A percentile compares a stretch with the other conserved stretches of the same genome.
Conservation (phyloP, 2,888 invertebrate species). For the Bedellia somnulentella region DNA sequence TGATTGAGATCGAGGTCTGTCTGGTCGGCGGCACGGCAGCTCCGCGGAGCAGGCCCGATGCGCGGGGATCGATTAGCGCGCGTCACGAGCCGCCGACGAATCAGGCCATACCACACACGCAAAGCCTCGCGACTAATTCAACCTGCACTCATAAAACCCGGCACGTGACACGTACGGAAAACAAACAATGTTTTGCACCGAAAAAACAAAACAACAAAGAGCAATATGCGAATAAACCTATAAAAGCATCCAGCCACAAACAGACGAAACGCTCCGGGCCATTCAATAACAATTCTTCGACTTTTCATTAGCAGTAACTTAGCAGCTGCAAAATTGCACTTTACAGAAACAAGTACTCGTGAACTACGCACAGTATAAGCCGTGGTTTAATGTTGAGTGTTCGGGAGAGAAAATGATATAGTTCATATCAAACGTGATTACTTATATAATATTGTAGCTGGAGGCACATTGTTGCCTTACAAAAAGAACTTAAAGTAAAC, state of each 20-base stretch:
- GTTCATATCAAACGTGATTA: too few species aligned
- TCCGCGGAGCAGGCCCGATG: slow-evolving; percentile 21
- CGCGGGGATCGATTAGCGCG: slow-evolving; percentile 30
- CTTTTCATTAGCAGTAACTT: slow-evolving; percentile 50
- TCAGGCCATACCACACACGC: slow-evolving; percentile 13
- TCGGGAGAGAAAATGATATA: too few species aligned
- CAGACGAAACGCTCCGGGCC: slow-evolving; percentile 18
- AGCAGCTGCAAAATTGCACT: slow-evolving; percentile 20
- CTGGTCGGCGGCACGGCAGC: slow-evolving; percentile 31
- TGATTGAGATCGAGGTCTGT: slow-evolving; percentile 47
- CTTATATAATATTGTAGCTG: too few species aligned
- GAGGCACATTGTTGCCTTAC: too few species aligned
- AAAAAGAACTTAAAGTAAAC: background rate
- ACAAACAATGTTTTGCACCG: slow-evolving; percentile 3
- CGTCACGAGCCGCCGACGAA: slow-evolving; percentile 22
- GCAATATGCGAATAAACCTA: too few species aligned
- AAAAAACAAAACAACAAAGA: too few species aligned
- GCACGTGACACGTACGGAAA: slow-evolving; percentile 4
- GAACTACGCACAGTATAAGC: too few species aligned
- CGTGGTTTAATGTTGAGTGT: too few species aligned
- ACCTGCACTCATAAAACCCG: slow-evolving; percentile 7
- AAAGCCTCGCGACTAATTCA: slow-evolving; percentile 10
- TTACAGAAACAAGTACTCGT: slow-evolving; percentile 14
- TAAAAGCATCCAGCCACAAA: too few species aligned
- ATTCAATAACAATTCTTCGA: slow-evolving; percentile 29